Conservation (phyloP, 1,140 invertebrate species). For the Globodera ellingtonae region DNA sequence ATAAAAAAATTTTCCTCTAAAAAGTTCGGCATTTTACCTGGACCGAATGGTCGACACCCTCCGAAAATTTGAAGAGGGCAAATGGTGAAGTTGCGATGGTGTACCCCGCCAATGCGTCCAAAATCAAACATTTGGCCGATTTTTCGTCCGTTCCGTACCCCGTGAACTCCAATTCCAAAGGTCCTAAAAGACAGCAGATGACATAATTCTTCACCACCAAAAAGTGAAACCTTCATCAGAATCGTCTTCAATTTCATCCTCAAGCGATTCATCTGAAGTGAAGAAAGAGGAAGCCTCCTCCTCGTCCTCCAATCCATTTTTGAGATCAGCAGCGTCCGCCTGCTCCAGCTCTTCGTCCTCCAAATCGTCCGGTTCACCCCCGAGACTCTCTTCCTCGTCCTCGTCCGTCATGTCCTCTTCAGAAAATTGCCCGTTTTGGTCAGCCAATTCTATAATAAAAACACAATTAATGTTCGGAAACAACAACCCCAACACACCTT, state of each 20-base stretch:
- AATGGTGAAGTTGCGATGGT: slow-evolving; percentile 22
- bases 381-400: slow-evolving; percentile 5
- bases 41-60: slow-evolving; percentile 35
- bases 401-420: slow-evolving; percentile 15
- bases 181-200: background rate
- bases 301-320: slow-evolving; percentile 22
- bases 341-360: slow-evolving; percentile 22
- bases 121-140: slow-evolving; percentile 26
- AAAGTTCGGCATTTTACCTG: background rate
- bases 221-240: slow-evolving; percentile 13
- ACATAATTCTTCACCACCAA: background rate
- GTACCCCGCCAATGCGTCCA: slow-evolving; percentile 22
- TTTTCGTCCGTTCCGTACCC: slow-evolving; percentile 19
- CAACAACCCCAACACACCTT: background rate
- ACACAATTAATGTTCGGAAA: background rate
- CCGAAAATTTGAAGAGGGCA: slow-evolving; percentile 39
- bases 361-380: background rate
- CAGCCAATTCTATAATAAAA: background rate
- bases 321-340: background rate
- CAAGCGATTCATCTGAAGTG: slow-evolving; percentile 17
- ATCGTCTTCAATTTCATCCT: slow-evolving; percentile 32
- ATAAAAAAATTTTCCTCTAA: background rate
- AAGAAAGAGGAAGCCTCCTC: slow-evolving; percentile 20
- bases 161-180: slow-evolving; percentile 21
- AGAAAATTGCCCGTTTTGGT: background rate